Conservation (phyloP, 2,113 vertebrate species). For the Macquaria australasica region DNA sequence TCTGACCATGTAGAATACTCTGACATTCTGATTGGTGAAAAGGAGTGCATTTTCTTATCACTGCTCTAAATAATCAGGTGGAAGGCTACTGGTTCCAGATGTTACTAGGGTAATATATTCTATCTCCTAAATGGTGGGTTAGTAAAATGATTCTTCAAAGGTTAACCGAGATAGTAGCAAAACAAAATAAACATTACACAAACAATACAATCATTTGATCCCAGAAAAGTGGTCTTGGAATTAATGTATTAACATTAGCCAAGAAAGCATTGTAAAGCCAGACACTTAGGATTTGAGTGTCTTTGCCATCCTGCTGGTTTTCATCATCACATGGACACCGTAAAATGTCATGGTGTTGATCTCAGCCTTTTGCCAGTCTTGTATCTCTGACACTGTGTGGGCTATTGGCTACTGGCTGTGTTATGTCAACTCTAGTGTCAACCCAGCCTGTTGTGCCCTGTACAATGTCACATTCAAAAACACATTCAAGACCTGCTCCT, state of each 20-base stretch:
- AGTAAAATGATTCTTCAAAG: not conserved
- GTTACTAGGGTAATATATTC: too few relatives aligned
- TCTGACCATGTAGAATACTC: not conserved
- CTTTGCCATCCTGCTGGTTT: too few relatives aligned
- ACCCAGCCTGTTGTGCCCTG: conserved; percentile 97
- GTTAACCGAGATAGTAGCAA: not conserved
- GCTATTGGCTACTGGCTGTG: conserved; percentile 87
- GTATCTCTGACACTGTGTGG: too few relatives aligned
- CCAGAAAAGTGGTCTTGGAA: not conserved
- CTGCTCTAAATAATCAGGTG: not conserved
- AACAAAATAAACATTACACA: not conserved
- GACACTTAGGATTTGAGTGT: conserved; percentile 57
- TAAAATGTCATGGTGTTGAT: too few relatives aligned
- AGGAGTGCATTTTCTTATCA: not conserved
- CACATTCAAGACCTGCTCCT: conserved; percentile 96
- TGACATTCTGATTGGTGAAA: not conserved
- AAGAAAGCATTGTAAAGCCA: not conserved
- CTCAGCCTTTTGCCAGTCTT: too few relatives aligned
- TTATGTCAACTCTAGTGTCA: conserved; percentile 98
- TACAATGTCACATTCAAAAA: conserved; percentile 99
- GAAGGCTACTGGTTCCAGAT: not conserved
- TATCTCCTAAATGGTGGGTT: not conserved
- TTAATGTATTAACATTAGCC: not conserved
- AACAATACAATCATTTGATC: not conserved
- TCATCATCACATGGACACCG: too few relatives aligned